These are phyloP conservation scores for Thereva unica DNA, from an alignment of 2,888 invertebrate species.

Conservation along the genomic window DNA sequence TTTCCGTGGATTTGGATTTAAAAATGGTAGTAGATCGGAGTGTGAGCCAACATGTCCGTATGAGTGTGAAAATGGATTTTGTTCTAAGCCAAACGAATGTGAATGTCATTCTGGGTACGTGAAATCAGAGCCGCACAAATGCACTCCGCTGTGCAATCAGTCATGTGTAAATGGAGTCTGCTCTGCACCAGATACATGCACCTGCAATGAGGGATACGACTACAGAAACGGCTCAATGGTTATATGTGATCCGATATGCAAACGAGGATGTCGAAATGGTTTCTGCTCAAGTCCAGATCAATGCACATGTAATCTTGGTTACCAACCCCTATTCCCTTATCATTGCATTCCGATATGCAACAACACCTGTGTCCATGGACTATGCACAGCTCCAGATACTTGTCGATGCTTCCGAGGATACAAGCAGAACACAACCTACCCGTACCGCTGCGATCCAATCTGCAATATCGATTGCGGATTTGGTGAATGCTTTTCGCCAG, in stretches of 20 bases:
- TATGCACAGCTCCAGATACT: constrained; percentile 53
- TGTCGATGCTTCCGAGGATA: constrained; percentile 60
- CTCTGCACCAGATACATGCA: constrained; percentile 53
- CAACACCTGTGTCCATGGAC: constrained; percentile 51
- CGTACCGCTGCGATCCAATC: constrained; percentile 9
- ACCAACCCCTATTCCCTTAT: constrained; percentile 26
- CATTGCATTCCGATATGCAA: constrained; percentile 52
- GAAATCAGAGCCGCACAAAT: constrained; percentile 37
- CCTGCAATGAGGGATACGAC: constrained; percentile 51
- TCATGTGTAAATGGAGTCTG: constrained; percentile 51
- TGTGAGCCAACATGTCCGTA: constrained; percentile 53
- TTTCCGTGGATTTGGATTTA: constrained; percentile 15
- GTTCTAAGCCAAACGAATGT: constrained; percentile 9
- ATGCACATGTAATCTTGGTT: constrained; percentile 58
- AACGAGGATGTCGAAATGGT: constrained; percentile 53
- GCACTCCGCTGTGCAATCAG: constrained; percentile 46
- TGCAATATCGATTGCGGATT: constrained; percentile 10
- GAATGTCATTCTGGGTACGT: constrained; percentile 24
- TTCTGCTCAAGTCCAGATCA: constrained; percentile 59
- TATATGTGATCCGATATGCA: constrained; percentile 63
- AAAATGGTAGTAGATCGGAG: constrained; percentile 45
- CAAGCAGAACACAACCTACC: constrained; percentile 39
- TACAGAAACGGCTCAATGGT: constrained; percentile 52
- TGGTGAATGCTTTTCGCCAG: constrained; percentile 48
- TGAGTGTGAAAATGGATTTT: constrained; percentile 48